Percentiles rank a stretch among this genome's conserved stretches.
phyloP scores from a whole-genome alignment of 2,113 vertebrate genomes.

The Poeciliopsis retropinna region DNA sequence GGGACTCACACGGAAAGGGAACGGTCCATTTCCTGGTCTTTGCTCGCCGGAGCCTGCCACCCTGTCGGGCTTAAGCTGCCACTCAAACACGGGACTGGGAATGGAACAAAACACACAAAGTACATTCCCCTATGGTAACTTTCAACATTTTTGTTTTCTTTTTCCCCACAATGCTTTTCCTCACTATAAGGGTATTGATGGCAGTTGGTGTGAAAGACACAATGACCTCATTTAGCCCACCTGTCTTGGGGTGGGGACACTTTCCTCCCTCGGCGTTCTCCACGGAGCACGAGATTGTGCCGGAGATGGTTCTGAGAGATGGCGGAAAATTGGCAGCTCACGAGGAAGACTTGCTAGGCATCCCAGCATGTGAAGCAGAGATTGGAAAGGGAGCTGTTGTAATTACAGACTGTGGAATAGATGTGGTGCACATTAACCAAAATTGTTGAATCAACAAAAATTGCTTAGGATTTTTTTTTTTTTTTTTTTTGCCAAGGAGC shows the following conservation, averaged over 20 bases:
- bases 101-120: slow-evolving; percentile 65
- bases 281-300: slow-evolving; percentile 54
- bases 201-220: slow-evolving; percentile 29
- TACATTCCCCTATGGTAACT: slow-evolving; percentile 44
- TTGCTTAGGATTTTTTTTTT: slow-evolving; percentile 72
- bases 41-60: slow-evolving; percentile 46
- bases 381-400: slow-evolving; percentile 87
- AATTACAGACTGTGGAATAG: slow-evolving; percentile 86
- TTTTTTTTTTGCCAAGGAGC: slow-evolving; percentile 74
- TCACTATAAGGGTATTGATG: slow-evolving; percentile 37
- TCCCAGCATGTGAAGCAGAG: slow-evolving; percentile 79
- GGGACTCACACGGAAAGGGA: slow-evolving; percentile 68
- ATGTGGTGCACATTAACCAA: slow-evolving; percentile 87
- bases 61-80: slow-evolving; percentile 52
- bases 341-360: slow-evolving; percentile 79
- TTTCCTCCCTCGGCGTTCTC: slow-evolving; percentile 63
- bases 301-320: slow-evolving; percentile 71
- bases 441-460: slow-evolving; percentile 89
- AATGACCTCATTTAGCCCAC: slow-evolving; percentile 72
- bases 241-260: slow-evolving; percentile 67
- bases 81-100: slow-evolving; percentile 63
- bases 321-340: slow-evolving; percentile 82
- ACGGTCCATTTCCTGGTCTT: slow-evolving; percentile 68
- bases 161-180: slow-evolving; percentile 59
- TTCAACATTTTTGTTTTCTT: slow-evolving; percentile 52